Evolutionary conservation across 2,888 invertebrate genomes (phyloP).

Genomic region (Willowsia nigromaculata): DNA sequence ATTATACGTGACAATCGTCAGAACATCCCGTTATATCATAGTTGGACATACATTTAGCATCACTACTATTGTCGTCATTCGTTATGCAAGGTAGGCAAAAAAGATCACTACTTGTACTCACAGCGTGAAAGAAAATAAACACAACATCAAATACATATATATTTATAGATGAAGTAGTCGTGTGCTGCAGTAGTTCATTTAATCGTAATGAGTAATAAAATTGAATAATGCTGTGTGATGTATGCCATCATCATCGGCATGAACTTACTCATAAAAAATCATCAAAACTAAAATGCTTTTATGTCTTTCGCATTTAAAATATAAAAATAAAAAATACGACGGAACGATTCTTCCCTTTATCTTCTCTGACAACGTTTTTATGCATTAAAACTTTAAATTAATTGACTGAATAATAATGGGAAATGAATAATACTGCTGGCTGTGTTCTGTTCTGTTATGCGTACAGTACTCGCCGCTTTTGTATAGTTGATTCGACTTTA

Average conservation of each 20-base stretch:
- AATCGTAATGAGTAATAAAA: constrained; percentile 40
- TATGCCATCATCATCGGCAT: background rate
- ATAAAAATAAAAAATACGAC: background rate
- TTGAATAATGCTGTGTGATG: constrained; percentile 38
- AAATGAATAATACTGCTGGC: background rate
- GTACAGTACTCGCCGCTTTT: too few relatives aligned
- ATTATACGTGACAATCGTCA: constrained; percentile 35
- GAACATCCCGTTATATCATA: background rate
- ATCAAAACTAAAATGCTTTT: background rate
- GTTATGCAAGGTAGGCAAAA: background rate
- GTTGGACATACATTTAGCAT: background rate
- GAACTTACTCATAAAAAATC: background rate
- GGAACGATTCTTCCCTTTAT: background rate
- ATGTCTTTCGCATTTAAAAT: background rate
- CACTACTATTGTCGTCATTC: background rate
- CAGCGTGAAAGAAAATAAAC: background rate
- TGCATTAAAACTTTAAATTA: constrained; percentile 58
- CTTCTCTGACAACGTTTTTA: constrained; percentile 9
- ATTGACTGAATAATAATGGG: constrained; percentile 53
- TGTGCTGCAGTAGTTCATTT: background rate
- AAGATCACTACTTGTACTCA: background rate
- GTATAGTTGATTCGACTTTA: background rate
- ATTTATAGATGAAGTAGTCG: too few relatives aligned
- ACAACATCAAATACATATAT: background rate
- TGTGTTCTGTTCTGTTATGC: too few relatives aligned